Evolutionary conservation across 1,140 invertebrate genomes (phyloP), one percentile per base, ranked within the genome.

Genomic region (Ridgeia piscesae): DNA sequence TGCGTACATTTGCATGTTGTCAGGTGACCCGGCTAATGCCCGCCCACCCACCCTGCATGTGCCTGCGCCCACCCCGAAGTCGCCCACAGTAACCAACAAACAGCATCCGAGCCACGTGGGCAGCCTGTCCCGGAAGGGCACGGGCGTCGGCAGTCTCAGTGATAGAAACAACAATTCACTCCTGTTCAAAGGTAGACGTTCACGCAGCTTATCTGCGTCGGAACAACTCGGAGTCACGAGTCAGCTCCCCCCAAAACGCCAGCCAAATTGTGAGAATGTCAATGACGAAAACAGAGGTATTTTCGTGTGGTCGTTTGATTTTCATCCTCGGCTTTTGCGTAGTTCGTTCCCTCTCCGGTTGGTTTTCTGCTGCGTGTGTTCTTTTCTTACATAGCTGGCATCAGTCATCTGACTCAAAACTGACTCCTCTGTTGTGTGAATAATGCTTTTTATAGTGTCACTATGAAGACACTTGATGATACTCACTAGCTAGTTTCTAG

Each of bases 91-190:
- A 27, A 77, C 6, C 58, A 77, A 77, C 58, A 77, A 77, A 77
- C 58, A 77, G 58, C 91, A 58, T 92, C 93, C 33, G 35, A 88
- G 77, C 91, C 88, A 77, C 58, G 48, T 92, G 58, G 88, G n/a
- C 89, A 89, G 93, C 34, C 42, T 91, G 91, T 92, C 92, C 90
- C 91, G 92, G 42, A 94, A 92, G 91, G 94, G 92, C 89, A 89
- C 91, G 14, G 31, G 92, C 94, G 88, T 94, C 95, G 4, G 95
- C 94, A 91, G 94, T 93, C 88, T 93, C 95, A 92, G 94, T 95
- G 92, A 94, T 95, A 50, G 94, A 94, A 35, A 93, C 95, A n/a
- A 95, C 58, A 77, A 77, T 77, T 9, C 58, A n/a, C n/a, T n/a
- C 58, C 58, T 77, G 17, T 77, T 21, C 58, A 77, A 77, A 77